Percentiles rank a stretch among this genome's conserved stretches.
Conservation (phyloP, 2,797 vertebrate genomes). For the Myripristis jacobus region DNA sequence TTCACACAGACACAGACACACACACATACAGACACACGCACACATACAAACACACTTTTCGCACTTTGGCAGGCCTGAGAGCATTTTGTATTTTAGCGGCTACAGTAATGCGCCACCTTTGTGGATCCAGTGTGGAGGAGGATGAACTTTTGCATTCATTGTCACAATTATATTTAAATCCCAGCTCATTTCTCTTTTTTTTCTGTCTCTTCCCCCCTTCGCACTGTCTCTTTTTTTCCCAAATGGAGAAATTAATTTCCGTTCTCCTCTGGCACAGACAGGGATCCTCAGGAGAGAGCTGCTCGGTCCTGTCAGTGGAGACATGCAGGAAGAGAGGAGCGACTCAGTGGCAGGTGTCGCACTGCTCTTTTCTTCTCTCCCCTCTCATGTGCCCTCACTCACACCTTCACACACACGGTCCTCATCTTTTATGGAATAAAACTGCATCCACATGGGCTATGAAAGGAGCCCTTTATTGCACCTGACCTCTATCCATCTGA, state of each 20-base stretch:
- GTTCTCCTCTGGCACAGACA: conserved; percentile 30
- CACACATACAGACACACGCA: conserved; percentile 23
- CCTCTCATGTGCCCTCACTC: conserved; percentile 38
- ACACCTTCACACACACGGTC: conserved; percentile 29
- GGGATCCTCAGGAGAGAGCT: conserved; percentile 38
- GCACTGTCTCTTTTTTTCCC: conserved; percentile 3
- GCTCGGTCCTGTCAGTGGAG: conserved; percentile 41
- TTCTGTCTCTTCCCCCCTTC: conserved; percentile 26
- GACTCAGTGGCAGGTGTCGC: conserved; percentile 50
- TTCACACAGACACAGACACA: conserved; percentile 1
- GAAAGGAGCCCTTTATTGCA: conserved; percentile 63
- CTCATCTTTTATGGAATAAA: conserved; percentile 68
- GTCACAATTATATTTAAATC: conserved; percentile 70
- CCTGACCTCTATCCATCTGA: conserved; percentile 58
- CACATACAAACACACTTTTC: conserved; percentile 15
- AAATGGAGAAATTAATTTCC: conserved; percentile 66
- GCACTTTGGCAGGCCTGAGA: not conserved
- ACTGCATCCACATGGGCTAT: conserved; percentile 52
- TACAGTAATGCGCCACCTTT: conserved; percentile 7
- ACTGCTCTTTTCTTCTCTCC: conserved; percentile 44
- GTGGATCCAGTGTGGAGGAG: conserved; percentile 12
- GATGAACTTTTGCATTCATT: conserved; percentile 63
- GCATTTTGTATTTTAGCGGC: not conserved
- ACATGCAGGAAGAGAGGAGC: conserved; percentile 21
- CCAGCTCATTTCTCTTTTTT: conserved; percentile 42